Evolutionary conservation across 2,888 invertebrate species (phyloP).

Genomic region (Brachynemurus nebulosus): DNA sequence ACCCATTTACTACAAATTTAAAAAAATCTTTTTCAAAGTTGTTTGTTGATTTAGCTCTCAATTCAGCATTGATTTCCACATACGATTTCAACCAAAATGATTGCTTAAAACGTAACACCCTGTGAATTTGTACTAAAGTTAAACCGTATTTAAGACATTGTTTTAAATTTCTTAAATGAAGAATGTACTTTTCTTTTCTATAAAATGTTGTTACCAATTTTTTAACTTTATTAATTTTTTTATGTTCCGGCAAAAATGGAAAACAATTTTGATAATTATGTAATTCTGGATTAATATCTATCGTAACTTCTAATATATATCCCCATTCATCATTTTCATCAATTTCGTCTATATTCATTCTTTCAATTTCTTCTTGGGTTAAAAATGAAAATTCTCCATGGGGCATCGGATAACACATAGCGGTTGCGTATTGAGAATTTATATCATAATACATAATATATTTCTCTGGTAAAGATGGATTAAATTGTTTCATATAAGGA

Average conservation of each 20-base stretch:
- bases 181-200: constrained; percentile 4
- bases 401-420: constrained; percentile 20
- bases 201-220: constrained; percentile 3
- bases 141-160: constrained; percentile 5
- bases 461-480: constrained; percentile 12
- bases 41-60: constrained; percentile 12
- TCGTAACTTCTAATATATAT: constrained; percentile 25
- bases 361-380: constrained; percentile 6
- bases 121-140: constrained; percentile 13
- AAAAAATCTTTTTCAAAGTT: constrained; percentile 16
- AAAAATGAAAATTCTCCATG: constrained; percentile 18
- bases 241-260: constrained; percentile 1
- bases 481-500: constrained; percentile 16
- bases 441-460: constrained; percentile 19
- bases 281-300: constrained; percentile 13
- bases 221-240: background rate
- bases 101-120: constrained; percentile 15
- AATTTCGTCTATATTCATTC: constrained; percentile 8
- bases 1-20: constrained; percentile 16
- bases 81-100: constrained; percentile 16
- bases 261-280: background rate
- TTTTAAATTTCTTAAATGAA: constrained; percentile 5
- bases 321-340: constrained; percentile 15
- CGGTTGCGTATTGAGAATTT: constrained; percentile 19
- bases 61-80: constrained; percentile 14